phyloP scores from a whole-genome alignment of 2,888 invertebrate species.

The Epinotia nisella region DNA sequence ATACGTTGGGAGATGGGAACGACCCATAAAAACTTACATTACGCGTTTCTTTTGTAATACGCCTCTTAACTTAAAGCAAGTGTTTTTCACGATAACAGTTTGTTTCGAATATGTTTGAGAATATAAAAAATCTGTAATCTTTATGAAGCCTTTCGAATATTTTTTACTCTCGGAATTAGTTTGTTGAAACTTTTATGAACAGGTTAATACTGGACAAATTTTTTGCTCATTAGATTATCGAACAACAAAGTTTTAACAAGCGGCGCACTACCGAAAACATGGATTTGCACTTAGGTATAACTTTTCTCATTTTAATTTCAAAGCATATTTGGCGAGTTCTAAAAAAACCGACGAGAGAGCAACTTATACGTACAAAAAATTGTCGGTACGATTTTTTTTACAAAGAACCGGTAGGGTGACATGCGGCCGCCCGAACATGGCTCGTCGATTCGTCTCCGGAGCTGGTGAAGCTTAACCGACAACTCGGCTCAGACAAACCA shows the following conservation, averaged over 20 bases:
- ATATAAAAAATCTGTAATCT: background rate
- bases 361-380: conserved; percentile 51
- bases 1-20: too few relatives aligned
- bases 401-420: conserved; percentile 67
- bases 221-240: conserved; percentile 17
- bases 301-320: conserved; percentile 58
- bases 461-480: too few relatives aligned
- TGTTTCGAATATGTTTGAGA: background rate
- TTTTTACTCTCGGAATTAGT: background rate
- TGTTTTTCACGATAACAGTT: background rate
- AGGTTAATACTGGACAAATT: background rate
- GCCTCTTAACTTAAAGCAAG: background rate
- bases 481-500: background rate
- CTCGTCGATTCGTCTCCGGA: too few relatives aligned
- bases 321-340: conserved; percentile 34
- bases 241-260: conserved; percentile 27
- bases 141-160: background rate
- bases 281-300: conserved; percentile 49
- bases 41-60: too few relatives aligned
- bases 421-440: conserved; percentile 63
- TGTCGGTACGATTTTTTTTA: conserved; percentile 61
- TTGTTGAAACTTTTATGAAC: conserved; percentile 1
- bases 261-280: conserved; percentile 42
- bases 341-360: conserved; percentile 58
- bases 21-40: too few relatives aligned